Evolutionary conservation across 2,888 invertebrate species (phyloP).

Genomic region (Seladonia tumulorum): DNA sequence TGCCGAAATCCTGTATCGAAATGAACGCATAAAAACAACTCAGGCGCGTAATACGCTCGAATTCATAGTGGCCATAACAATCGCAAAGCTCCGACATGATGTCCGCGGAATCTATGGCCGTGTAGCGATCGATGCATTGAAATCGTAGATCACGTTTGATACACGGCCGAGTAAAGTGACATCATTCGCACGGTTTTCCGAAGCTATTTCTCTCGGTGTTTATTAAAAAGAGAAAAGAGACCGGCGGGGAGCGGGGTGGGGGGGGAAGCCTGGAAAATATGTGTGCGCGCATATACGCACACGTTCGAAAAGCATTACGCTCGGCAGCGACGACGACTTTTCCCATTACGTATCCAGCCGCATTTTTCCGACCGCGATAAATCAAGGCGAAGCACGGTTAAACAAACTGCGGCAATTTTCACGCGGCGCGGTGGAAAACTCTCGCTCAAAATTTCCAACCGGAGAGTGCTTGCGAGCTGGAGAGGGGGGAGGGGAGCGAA

Average conservation of each 20-base stretch:
- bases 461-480: neutral
- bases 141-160: slow-evolving; percentile 19
- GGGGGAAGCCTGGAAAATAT: neutral
- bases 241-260: too few relatives aligned
- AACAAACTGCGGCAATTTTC: slow-evolving; percentile 57
- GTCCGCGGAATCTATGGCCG: neutral
- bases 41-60: neutral
- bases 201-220: slow-evolving; percentile 10
- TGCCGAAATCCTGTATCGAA: neutral
- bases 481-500: neutral
- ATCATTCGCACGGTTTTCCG: neutral
- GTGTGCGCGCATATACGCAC: neutral
- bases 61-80: neutral
- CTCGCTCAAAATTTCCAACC: slow-evolving; percentile 39
- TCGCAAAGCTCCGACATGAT: neutral
- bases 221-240: slow-evolving; percentile 20
- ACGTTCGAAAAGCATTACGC: slow-evolving; percentile 28
- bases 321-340: slow-evolving; percentile 32
- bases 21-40: neutral
- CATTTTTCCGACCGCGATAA: slow-evolving; percentile 48
- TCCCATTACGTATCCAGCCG: slow-evolving; percentile 41
- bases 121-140: neutral
- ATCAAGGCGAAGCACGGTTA: slow-evolving; percentile 47
- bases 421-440: slow-evolving; percentile 5
- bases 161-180: neutral